Conservation (phyloP, 2,888 invertebrate species). For the Helleia helle region DNA sequence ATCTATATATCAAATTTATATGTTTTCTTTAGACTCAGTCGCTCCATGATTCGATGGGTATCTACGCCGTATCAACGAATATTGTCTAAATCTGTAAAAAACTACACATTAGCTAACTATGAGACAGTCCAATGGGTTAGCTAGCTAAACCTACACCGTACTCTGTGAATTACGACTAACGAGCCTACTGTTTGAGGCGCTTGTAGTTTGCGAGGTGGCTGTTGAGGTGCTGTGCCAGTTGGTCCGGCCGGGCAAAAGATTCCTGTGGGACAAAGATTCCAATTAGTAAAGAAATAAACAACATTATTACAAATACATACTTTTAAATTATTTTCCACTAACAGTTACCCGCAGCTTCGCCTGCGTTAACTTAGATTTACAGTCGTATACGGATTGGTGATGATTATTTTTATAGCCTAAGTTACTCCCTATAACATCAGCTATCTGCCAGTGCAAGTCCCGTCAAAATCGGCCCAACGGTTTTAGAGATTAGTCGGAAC, state of each 20-base stretch:
- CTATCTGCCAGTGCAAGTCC: too few relatives aligned
- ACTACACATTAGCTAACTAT: conserved; percentile 12
- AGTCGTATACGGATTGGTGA: too few relatives aligned
- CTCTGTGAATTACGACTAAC: background rate
- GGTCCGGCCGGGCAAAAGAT: conserved; percentile 60
- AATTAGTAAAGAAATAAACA: too few relatives aligned
- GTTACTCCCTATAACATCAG: too few relatives aligned
- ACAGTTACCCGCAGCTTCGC: too few relatives aligned
- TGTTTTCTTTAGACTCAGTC: conserved; percentile 4
- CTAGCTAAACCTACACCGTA: conserved; percentile 6
- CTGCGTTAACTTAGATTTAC: too few relatives aligned
- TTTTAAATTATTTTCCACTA: too few relatives aligned
- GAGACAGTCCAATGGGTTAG: conserved; percentile 7
- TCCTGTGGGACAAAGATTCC: conserved; percentile 35
- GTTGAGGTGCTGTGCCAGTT: conserved; percentile 63
- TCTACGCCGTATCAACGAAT: conserved; percentile 5
- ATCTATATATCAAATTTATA: conserved; percentile 3
- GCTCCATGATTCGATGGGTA: conserved; percentile 7
- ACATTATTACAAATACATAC: too few relatives aligned
- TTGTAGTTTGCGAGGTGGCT: conserved; percentile 68
- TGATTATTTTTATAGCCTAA: too few relatives aligned
- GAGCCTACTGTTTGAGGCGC: conserved; percentile 49
- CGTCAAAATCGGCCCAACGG: too few relatives aligned
- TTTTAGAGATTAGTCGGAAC: too few relatives aligned
- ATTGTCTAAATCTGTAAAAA: conserved; percentile 12